These are phyloP conservation scores for Cairina moschata DNA, from an alignment of 2,113 vertebrate genomes.

Conservation along the genomic window DNA sequence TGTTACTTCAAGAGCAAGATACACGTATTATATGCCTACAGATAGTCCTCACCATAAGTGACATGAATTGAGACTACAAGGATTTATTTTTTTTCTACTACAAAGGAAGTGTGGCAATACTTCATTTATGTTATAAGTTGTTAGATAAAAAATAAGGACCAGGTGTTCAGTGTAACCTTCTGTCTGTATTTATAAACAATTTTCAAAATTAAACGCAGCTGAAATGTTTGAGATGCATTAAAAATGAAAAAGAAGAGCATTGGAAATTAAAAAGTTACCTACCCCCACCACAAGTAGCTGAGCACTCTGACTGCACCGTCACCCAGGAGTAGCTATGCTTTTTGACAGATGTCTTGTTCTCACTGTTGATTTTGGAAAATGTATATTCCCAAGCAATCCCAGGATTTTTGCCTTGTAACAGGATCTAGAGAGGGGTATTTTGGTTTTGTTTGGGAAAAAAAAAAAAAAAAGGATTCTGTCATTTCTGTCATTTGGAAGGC, in stretches of 20 bases:
- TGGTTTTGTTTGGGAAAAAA: background rate
- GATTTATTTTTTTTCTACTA: background rate
- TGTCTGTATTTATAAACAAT: background rate
- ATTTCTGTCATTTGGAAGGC: background rate
- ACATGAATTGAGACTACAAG: background rate
- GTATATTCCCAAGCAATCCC: conserved; percentile 95
- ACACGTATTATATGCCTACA: background rate
- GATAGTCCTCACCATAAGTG: background rate
- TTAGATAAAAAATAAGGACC: background rate
- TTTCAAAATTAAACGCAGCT: background rate
- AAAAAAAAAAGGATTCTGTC: background rate
- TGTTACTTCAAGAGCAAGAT: background rate
- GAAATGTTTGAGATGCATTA: background rate
- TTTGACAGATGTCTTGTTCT: conserved; percentile 72
- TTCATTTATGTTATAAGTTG: background rate
- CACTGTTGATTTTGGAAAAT: conserved; percentile 76
- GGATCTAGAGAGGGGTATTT: conserved; percentile 77
- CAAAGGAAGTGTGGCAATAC: background rate
- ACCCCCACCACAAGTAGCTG: conserved; percentile 93
- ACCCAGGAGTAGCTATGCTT: conserved; percentile 87
- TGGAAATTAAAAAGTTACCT: background rate
- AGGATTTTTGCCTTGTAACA: conserved; percentile 94
- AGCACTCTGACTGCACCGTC: conserved; percentile 88
- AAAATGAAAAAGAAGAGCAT: background rate
- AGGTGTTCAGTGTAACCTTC: background rate